Evolutionary conservation across 2,888 invertebrate genomes (phyloP).

Genomic region (Cryptocheilus praepositus): DNA sequence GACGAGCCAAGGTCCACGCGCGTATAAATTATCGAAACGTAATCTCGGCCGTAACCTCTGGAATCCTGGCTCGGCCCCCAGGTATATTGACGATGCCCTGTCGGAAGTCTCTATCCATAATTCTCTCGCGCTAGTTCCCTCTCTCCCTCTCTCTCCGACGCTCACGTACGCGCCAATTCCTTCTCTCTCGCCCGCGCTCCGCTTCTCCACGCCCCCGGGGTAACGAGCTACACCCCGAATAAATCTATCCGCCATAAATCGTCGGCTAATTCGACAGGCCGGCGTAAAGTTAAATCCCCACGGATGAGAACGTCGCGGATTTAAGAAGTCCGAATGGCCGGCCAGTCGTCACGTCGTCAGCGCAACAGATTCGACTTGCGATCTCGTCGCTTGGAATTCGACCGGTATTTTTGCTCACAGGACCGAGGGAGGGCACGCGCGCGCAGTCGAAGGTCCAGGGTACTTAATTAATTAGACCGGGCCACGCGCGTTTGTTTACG

Average conservation of each 20-base stretch:
- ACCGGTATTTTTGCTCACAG: too few relatives aligned
- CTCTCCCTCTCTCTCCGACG: constrained; percentile 2
- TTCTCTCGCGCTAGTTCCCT: constrained; percentile 6
- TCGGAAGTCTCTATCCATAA: constrained; percentile 27
- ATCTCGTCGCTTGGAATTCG: too few relatives aligned
- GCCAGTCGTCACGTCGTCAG: too few relatives aligned
- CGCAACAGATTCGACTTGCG: too few relatives aligned
- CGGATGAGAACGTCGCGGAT: constrained; percentile 21
- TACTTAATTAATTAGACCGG: constrained; percentile 54
- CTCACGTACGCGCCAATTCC: neutral
- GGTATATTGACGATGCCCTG: constrained; percentile 31
- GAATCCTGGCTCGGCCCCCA: constrained; percentile 31
- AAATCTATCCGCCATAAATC: constrained; percentile 61
- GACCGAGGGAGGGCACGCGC: too few relatives aligned
- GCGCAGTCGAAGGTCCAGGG: too few relatives aligned
- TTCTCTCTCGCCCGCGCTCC: neutral
- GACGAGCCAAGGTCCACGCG: constrained; percentile 30
- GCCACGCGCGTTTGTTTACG: constrained; percentile 40
- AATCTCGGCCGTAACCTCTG: constrained; percentile 42
- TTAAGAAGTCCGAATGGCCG: constrained; percentile 18
- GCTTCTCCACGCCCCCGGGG: constrained; percentile 29
- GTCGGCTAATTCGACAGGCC: constrained; percentile 49
- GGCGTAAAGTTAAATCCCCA: constrained; percentile 16
- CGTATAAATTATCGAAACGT: constrained; percentile 47
- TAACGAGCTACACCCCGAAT: constrained; percentile 52